Conservation (phyloP, 92 coral and sea anemone genomes). For the Parazoanthus swiftii region DNA sequence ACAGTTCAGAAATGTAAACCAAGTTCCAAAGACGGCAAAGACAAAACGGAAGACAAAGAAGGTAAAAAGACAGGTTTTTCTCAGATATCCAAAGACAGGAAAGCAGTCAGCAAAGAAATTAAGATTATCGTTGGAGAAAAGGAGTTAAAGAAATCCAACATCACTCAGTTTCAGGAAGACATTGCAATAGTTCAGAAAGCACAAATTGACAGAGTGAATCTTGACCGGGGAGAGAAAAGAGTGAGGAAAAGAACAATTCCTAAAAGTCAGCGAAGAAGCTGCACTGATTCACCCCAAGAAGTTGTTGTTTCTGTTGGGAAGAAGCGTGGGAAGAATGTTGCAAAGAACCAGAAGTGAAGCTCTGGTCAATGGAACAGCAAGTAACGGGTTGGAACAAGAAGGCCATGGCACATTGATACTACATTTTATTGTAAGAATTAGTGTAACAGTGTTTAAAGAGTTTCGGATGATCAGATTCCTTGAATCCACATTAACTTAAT, state of each 20-base stretch:
- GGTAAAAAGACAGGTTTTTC: background rate
- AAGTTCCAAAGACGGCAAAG: background rate
- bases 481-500: too few relatives aligned
- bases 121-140: background rate
- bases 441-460: too few relatives aligned
- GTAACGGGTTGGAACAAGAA: background rate
- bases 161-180: background rate
- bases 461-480: too few relatives aligned
- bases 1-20: background rate
- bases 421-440: too few relatives aligned
- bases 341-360: background rate
- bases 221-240: background rate
- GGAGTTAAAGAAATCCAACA: background rate
- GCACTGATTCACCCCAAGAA: slow-evolving; percentile 22
- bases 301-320: background rate
- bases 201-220: background rate
- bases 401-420: too few relatives aligned
- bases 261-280: slow-evolving; percentile 27
- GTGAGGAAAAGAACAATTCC: slow-evolving; percentile 32
- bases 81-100: slow-evolving; percentile 1
- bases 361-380: background rate
- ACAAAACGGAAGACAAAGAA: background rate
- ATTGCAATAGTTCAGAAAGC: background rate
- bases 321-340: background rate
- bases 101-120: background rate